Evolutionary conservation across 2,888 invertebrate genomes (phyloP).

Genomic region (Brachyopa scutellaris): DNA sequence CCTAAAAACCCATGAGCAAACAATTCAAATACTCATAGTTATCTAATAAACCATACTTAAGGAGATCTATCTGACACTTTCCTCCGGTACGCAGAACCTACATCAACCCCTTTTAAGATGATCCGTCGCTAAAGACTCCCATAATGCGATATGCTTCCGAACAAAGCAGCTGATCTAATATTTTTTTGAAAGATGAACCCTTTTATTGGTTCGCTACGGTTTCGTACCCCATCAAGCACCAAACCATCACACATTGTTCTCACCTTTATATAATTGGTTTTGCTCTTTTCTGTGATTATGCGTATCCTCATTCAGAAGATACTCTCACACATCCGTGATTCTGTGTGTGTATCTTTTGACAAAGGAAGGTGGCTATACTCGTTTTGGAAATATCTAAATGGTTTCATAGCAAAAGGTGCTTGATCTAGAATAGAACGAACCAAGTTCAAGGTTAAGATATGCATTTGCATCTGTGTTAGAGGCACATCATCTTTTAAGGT

Average conservation of each 20-base stretch:
- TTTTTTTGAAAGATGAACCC: slow-evolving; percentile 42
- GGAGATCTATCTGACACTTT: neutral
- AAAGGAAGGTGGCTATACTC: slow-evolving; percentile 22
- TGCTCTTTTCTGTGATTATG: slow-evolving; percentile 43
- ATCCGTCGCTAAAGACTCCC: neutral
- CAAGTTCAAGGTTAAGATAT: slow-evolving; percentile 63
- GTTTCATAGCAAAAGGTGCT: slow-evolving; percentile 56
- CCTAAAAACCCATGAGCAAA: neutral
- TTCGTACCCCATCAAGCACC: slow-evolving; percentile 1
- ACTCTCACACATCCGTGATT: neutral
- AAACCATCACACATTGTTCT: slow-evolving; percentile 36
- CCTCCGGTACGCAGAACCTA: neutral
- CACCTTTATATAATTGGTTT: slow-evolving; percentile 45
- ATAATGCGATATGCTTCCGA: neutral
- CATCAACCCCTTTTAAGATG: slow-evolving; percentile 26
- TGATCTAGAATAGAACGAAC: slow-evolving; percentile 39
- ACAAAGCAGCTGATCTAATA: slow-evolving; percentile 56
- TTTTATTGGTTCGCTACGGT: slow-evolving; percentile 22
- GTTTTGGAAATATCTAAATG: slow-evolving; percentile 31
- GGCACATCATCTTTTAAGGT: slow-evolving; percentile 23
- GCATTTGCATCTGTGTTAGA: slow-evolving; percentile 30
- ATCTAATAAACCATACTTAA: slow-evolving; percentile 32
- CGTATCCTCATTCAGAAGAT: slow-evolving; percentile 34
- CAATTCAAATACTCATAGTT: neutral
- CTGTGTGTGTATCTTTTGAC: no score